Base-by-base conservation (phyloP, 1,140 invertebrate species). In the Pseudomyrmex pallidus region DNA sequence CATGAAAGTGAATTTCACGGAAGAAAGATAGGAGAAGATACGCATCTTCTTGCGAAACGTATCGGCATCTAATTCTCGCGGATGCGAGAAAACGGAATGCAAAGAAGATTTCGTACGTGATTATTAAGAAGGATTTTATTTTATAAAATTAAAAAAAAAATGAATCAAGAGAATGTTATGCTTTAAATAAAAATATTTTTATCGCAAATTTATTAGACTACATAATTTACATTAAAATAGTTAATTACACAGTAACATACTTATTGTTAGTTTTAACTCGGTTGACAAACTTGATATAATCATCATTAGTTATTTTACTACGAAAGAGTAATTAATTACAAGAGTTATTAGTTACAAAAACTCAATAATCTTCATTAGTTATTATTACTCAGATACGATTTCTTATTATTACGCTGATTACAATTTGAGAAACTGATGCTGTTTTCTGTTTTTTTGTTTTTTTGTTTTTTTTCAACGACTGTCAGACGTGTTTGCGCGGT, bases 161-260 rank as follows among this genome's bases (percentile, higher is more conserved):
- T 54, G 17, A 76, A 52, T 20, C 10, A 35, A 35, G 7, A 35
- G 5, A 35, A 35, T 7, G 56, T 48, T 17, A 17, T 12, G 4
- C 20, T n/a, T 87, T 85, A 76, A 86, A 87, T 86, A 62, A 87
- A 72, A 86, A 70, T 57, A 10, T 35, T 48, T 84, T 86, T 86
- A 84, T 86, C 78, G 25, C 25, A 25, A 5, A 56, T 5, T 12
- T 2, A 52, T 63, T 22, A 52, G 25, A 9, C 44, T 20, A 59
- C 22, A 73, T 1, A 17, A n/a, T 59, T 59, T 59, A 59, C n/a
- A 35, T 35, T 7, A 35, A 35, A 35, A 35, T 35, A 35, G 5
- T 35, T 35, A 35, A 35, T 35, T 35, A 35, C 35, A 7, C 35
- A 35, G 5, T 35, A 35, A 35, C 35, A 35, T 7, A 35, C 4